Conservation (phyloP, 2,888 invertebrate species). For the Calliscelio sp. region DNA sequence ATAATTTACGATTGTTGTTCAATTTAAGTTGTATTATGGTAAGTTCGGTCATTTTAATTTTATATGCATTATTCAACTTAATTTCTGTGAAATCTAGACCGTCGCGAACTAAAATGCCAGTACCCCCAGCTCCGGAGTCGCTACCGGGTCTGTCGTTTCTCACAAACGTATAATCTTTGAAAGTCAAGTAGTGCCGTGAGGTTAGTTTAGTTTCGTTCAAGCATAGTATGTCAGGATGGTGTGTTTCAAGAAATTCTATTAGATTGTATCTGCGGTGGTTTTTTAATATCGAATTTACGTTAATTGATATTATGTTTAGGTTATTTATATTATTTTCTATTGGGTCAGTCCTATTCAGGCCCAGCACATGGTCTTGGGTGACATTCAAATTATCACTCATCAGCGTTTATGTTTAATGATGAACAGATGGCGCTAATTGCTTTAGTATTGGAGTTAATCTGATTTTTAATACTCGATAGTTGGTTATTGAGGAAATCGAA, state of each 20-base stretch:
- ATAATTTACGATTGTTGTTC: neutral
- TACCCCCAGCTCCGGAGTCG: constrained; percentile 1
- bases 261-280: constrained; percentile 20
- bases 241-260: neutral
- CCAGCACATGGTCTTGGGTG: too few relatives aligned
- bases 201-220: constrained; percentile 39
- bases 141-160: constrained; percentile 12
- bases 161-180: constrained; percentile 2
- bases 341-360: too few relatives aligned
- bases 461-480: too few relatives aligned
- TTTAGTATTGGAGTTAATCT: too few relatives aligned
- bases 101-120: too few relatives aligned
- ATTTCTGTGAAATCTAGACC: too few relatives aligned
- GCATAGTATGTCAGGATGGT: constrained; percentile 11
- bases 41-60: neutral
- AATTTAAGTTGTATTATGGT: constrained; percentile 19
- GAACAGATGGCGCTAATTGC: too few relatives aligned
- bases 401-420: too few relatives aligned
- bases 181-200: neutral
- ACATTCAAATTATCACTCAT: too few relatives aligned
- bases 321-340: neutral
- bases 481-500: too few relatives aligned
- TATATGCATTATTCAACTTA: neutral
- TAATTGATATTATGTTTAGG: constrained; percentile 18
- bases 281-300: constrained; percentile 12